These are phyloP conservation scores for Scomber scombrus DNA, from an alignment of 2,113 vertebrate species.

Conservation along the genomic window DNA sequence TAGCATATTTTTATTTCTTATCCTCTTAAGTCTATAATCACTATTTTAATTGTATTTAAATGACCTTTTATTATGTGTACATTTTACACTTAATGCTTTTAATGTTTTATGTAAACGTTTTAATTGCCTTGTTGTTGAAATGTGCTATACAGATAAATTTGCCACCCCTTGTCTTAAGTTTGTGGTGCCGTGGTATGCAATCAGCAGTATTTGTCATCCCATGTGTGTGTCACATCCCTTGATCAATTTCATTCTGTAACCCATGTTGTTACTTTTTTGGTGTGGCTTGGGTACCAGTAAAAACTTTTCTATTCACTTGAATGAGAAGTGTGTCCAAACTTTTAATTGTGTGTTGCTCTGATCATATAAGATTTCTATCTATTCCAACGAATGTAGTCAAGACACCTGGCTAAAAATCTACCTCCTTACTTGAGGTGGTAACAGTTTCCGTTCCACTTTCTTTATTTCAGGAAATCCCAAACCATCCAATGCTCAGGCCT, in stretches of 20 bases:
- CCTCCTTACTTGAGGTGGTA: neutral
- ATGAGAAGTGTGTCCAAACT: too few species aligned
- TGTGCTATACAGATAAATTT: too few species aligned
- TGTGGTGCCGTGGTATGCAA: neutral
- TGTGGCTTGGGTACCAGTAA: neutral
- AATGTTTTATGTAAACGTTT: too few species aligned
- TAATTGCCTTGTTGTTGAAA: too few species aligned
- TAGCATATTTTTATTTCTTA: too few species aligned
- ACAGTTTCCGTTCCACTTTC: neutral
- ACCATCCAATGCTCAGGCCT: slow-evolving; percentile 42
- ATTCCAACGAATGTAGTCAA: slow-evolving; percentile 12
- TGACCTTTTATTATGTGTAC: too few species aligned
- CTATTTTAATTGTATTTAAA: too few species aligned
- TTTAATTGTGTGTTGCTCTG: too few species aligned
- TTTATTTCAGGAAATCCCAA: slow-evolving; percentile 43
- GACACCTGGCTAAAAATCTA: neutral
- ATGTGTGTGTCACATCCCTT: neutral
- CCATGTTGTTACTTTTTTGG: neutral
- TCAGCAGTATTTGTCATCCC: neutral
- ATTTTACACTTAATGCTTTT: too few species aligned
- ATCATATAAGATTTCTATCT: slow-evolving; percentile 8
- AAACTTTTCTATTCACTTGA: too few species aligned
- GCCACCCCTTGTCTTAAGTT: too few species aligned
- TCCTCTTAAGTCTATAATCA: too few species aligned
- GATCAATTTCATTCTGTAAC: neutral